Conservation (phyloP, 64 coral and sea anemone species). For the Hydrozoanthus tunicans region DNA sequence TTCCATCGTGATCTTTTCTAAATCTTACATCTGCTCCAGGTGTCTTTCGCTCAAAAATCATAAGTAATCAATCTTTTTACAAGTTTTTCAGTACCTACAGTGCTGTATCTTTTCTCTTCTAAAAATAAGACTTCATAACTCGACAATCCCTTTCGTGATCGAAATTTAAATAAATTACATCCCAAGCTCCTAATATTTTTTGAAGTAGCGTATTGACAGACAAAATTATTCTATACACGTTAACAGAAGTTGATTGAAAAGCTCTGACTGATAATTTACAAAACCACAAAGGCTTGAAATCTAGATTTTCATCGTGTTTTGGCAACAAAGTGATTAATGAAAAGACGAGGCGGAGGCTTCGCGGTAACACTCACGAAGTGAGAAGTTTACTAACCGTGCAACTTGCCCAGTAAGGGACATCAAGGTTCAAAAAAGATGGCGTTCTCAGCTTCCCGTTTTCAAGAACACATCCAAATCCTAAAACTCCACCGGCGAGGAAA, state of each 20-base stretch:
- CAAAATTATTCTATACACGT: background rate
- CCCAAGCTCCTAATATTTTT: background rate
- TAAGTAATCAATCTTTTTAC: background rate
- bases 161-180: background rate
- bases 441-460: background rate
- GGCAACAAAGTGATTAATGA: background rate
- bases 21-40: background rate
- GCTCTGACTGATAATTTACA: background rate
- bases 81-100: background rate
- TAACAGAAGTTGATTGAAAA: background rate
- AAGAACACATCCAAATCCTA: background rate
- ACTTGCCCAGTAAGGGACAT: slow-evolving; percentile 17
- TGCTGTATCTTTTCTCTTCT: background rate
- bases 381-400: background rate
- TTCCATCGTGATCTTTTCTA: background rate
- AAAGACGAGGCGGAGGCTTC: no score
- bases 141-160: background rate
- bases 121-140: background rate
- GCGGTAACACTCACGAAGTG: no score
- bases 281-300: background rate
- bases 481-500: slow-evolving; percentile 34
- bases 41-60: background rate
- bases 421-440: background rate
- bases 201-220: background rate
- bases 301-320: background rate